phyloP scores from a whole-genome alignment of 2,888 invertebrate genomes.

The Anthophora plumipes region DNA sequence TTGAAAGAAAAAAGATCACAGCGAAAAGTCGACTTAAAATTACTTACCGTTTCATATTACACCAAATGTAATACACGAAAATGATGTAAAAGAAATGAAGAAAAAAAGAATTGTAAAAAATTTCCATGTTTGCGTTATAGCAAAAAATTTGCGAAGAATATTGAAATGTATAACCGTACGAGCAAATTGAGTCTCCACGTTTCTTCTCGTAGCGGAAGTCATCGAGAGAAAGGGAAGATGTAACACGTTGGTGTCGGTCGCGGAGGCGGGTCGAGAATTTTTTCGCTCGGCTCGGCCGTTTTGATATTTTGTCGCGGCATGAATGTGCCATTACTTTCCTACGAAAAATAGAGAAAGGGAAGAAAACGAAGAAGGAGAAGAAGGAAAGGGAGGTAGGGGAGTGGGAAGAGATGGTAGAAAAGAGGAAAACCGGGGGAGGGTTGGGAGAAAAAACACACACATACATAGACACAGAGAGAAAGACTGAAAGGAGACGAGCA shows the following conservation, averaged over 20 bases:
- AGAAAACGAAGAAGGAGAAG: not conserved
- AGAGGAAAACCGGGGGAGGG: not conserved
- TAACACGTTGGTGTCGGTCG: not conserved
- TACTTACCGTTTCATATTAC: too few relatives aligned
- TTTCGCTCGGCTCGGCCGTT: not conserved
- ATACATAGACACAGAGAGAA: not conserved
- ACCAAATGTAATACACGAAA: too few relatives aligned
- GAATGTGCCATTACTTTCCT: slow-evolving; percentile 28
- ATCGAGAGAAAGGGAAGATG: not conserved
- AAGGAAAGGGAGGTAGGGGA: not conserved
- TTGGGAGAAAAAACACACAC: too few relatives aligned
- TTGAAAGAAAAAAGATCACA: too few relatives aligned
- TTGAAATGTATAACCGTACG: not conserved
- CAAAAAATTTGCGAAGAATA: not conserved
- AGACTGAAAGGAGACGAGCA: slow-evolving; percentile 29
- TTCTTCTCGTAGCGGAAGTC: not conserved
- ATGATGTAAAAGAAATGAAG: too few relatives aligned
- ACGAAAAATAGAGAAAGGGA: not conserved
- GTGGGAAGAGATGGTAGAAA: not conserved
- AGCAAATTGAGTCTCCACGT: not conserved
- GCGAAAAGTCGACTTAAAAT: too few relatives aligned
- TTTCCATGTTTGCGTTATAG: too few relatives aligned
- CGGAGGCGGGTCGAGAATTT: not conserved
- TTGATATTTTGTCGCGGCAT: slow-evolving; percentile 32
- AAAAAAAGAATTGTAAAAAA: too few relatives aligned